Conservation (phyloP, 2,888 invertebrate genomes). For the Campoplex capitator region DNA sequence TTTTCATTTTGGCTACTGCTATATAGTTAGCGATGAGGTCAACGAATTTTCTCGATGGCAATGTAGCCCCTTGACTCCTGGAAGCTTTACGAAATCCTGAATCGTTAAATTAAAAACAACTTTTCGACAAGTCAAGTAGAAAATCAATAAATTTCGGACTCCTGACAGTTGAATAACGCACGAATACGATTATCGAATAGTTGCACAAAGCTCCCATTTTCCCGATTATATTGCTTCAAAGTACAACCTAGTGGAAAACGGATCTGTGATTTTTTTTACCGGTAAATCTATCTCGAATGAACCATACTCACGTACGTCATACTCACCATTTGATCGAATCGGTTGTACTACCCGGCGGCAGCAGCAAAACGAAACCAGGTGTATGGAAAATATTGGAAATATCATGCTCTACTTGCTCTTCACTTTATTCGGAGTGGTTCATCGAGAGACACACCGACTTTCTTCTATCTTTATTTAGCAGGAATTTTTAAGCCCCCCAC, state of each 20-base stretch:
- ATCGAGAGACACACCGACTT: constrained; percentile 14
- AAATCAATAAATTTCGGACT: no score
- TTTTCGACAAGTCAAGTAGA: no score
- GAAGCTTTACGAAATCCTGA: neutral
- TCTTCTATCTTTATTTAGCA: constrained; percentile 30
- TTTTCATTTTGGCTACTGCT: neutral
- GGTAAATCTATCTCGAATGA: neutral
- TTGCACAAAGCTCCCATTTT: neutral
- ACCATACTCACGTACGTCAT: neutral
- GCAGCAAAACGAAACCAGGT: constrained; percentile 49
- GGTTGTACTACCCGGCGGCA: constrained; percentile 31
- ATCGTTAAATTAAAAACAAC: neutral
- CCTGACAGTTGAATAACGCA: no score
- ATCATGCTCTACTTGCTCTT: constrained; percentile 78
- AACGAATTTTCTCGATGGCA: no score
- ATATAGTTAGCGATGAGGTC: neutral
- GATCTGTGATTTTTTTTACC: neutral
- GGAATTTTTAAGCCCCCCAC: constrained; percentile 27
- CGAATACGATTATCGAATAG: neutral
- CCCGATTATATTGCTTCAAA: neutral
- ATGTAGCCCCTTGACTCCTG: no score
- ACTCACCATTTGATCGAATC: neutral
- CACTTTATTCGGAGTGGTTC: constrained; percentile 66
- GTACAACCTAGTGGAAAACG: neutral
- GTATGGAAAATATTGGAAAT: constrained; percentile 78